Evolutionary conservation across 1,140 invertebrate species (phyloP), one percentile per base, ranked within the genome.

Genomic region (Plodia interpunctella): DNA sequence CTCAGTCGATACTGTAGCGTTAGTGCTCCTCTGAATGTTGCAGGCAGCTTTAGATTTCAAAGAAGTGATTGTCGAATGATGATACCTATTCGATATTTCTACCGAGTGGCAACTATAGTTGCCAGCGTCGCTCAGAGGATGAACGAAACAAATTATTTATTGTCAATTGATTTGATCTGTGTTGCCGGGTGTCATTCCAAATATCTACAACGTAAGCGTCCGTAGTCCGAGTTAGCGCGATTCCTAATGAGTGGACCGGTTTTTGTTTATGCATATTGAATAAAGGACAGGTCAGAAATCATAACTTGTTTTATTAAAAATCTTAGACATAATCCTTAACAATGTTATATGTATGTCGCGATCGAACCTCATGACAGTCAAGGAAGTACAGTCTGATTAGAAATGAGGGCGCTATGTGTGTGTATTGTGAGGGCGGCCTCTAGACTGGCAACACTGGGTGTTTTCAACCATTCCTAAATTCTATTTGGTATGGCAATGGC

Each of bases 251-350:
- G 68, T 76, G 72, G 72, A 76, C 81, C 73, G 82, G 85, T 63
- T 88, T 85, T 78, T 80, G 79, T 88, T 88, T 88, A 87, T 76
- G 78, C 83, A 82, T 80, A 77, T 68, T 84, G 66, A 88, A 84
- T 88, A 88, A 87, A 88, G 79, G 82, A 88, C 81, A 80, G 80
- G 75, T 80, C 77, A 75, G 64, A 66, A 70, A 60, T 53, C 60
- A 50, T 54, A 44, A 68, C 68, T 63, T 70, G 61, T 71, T 78
- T 77, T 65, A 55, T 59, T 59, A 49, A 25, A 25, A 25, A 25
- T 25, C n/a, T n/a, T n/a, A n/a, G n/a, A n/a, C n/a, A n/a, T n/a
- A n/a, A n/a, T n/a, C n/a, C n/a, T n/a, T n/a, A n/a, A n/a, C n/a
- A n/a, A n/a, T n/a, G n/a, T n/a, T n/a, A n/a, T n/a, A n/a, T n/a